Evolutionary conservation across 2,888 invertebrate genomes (phyloP), one percentile per base, ranked within the genome.

Genomic region (Hipparchia semele): DNA sequence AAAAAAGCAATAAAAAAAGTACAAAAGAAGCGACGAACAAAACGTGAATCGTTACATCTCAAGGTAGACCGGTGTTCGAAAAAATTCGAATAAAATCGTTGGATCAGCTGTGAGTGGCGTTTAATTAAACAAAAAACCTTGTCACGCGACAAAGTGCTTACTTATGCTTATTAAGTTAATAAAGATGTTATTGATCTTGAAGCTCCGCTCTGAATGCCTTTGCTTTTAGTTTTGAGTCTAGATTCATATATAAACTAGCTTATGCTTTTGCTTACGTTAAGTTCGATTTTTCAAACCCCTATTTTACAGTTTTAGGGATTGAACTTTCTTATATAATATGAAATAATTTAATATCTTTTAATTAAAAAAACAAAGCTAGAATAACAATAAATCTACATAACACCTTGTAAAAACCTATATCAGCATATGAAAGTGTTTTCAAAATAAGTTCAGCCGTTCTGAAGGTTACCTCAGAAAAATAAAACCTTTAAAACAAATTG

Each of bases 41-140:
- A 56, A 88, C 90, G 84, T 88, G 90, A 91, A 87, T 85, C 91
- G 90, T 92, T 91, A 88, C 76, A 74, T 68, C 76, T 81, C 92
- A 91, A 92, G 92, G 92, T 88, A 83, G 90, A 79, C 90, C 0
- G 69, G 86, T 75, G 51, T 70, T 71, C 82, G 76, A 76, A 79
- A 79, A 80, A 80, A 78, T 76, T 75, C 70, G 64, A 78, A 78
- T 73, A 70, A 68, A 23, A 69, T 68, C 71, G 78, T 78, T 77
- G 71, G 72, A 79, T 75, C 78, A 77, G 79, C 78, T 75, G 69
- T 60, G 76, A 72, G 68, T 33, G 59, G 65, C 49, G 45, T 23
- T 64, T 56, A 65, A 65, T 71, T 12, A 51, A 51, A 9, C n/a
- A 39, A 68, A 70, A 72, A 70, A 73, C 70, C 56, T 69, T 23